Conservation (phyloP, 2,113 vertebrate species). For the Callionymus lyra region DNA sequence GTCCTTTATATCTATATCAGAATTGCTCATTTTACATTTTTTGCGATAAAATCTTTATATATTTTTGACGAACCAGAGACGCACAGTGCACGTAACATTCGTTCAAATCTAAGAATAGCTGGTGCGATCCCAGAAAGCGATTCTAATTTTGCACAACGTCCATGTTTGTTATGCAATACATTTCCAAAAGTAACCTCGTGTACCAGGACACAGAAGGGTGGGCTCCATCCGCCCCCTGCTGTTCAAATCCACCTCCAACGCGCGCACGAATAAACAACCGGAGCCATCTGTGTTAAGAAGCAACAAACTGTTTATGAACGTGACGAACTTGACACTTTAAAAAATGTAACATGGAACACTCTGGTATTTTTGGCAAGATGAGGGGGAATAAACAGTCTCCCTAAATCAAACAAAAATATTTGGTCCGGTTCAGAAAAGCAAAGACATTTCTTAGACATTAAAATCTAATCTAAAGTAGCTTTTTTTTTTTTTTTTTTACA, state of each 20-base stretch:
- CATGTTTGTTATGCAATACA: conserved; percentile 55
- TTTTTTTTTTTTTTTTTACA: conserved; percentile 52
- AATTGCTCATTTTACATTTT: too few relatives aligned
- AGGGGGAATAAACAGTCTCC: conserved; percentile 17
- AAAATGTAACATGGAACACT: conserved; percentile 51
- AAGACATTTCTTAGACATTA: conserved; percentile 29
- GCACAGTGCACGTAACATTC: conserved; percentile 12
- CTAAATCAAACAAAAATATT: conserved; percentile 40
- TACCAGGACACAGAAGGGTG: conserved; percentile 29
- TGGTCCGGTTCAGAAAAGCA: conserved; percentile 59
- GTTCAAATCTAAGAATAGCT: conserved; percentile 6
- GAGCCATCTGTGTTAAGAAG: conserved; percentile 30
- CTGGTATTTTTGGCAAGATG: conserved; percentile 22
- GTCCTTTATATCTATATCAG: too few relatives aligned
- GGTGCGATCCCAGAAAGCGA: not conserved
- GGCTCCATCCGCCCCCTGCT: conserved; percentile 27
- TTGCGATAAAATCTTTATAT: too few relatives aligned
- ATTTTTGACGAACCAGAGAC: too few relatives aligned
- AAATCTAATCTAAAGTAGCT: conserved; percentile 39
- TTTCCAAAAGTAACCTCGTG: conserved; percentile 42
- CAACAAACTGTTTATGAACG: conserved; percentile 63
- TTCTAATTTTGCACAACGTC: conserved; percentile 29
- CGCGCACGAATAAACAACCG: not conserved
- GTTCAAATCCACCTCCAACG: not conserved
- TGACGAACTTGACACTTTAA: conserved; percentile 45